Evolutionary conservation across 2,888 invertebrate species (phyloP).

Genomic region (Eupithecia exiguata): DNA sequence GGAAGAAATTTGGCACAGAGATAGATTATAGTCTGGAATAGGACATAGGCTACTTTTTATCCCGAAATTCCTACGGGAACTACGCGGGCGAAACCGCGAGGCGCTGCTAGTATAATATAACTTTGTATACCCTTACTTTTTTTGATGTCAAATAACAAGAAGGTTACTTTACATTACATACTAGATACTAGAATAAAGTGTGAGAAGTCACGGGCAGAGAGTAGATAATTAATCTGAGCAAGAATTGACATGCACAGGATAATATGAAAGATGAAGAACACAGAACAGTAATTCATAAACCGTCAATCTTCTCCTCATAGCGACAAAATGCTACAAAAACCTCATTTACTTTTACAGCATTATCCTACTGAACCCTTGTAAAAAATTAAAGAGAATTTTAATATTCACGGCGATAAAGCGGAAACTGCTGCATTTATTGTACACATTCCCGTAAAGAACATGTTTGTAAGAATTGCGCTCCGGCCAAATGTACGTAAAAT

Average conservation of each 20-base stretch:
- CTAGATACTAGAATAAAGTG: too few species aligned
- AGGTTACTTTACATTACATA: too few species aligned
- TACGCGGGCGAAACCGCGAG: too few species aligned
- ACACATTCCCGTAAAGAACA: slow-evolving; percentile 50
- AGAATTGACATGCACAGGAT: background rate
- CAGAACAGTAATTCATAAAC: background rate
- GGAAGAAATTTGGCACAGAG: too few species aligned
- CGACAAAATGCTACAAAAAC: slow-evolving; percentile 18
- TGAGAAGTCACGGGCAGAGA: too few species aligned
- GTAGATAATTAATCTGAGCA: background rate
- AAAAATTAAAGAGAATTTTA: slow-evolving; percentile 44
- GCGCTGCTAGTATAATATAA: too few species aligned
- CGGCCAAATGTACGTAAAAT: slow-evolving; percentile 33
- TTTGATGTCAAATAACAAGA: too few species aligned
- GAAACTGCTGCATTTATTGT: slow-evolving; percentile 63
- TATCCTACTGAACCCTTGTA: slow-evolving; percentile 36
- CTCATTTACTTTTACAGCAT: slow-evolving; percentile 22
- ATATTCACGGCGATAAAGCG: slow-evolving; percentile 52
- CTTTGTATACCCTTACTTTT: too few species aligned
- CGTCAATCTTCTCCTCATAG: slow-evolving; percentile 4
- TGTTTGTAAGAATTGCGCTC: slow-evolving; percentile 43
- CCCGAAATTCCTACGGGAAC: too few species aligned
- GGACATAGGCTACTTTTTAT: too few species aligned
- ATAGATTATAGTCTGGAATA: too few species aligned
- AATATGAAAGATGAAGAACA: background rate